phyloP scores from a whole-genome alignment of 2,888 invertebrate species.

The Sylvicola fuscatus region DNA sequence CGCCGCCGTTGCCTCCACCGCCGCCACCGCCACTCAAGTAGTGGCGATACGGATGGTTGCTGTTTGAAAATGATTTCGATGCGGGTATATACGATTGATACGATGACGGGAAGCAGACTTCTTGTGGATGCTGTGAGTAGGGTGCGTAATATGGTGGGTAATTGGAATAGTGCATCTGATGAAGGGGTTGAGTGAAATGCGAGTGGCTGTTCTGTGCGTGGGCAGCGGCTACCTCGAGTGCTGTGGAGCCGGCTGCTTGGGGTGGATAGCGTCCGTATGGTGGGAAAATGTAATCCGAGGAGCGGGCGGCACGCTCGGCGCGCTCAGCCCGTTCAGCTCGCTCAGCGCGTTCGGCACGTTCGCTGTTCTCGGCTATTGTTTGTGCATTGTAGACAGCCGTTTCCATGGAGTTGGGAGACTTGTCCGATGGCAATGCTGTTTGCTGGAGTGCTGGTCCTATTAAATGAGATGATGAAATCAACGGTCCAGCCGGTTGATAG shows the following conservation, averaged over 20 bases:
- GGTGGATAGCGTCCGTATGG: too few relatives aligned
- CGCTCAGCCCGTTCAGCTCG: too few relatives aligned
- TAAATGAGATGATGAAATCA: slow-evolving; percentile 46
- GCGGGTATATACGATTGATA: slow-evolving; percentile 30
- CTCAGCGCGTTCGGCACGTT: too few relatives aligned
- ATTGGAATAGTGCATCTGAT: slow-evolving; percentile 26
- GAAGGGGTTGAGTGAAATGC: slow-evolving; percentile 19
- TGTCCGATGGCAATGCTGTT: too few relatives aligned
- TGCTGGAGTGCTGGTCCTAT: slow-evolving; percentile 18
- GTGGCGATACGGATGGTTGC: slow-evolving; percentile 14
- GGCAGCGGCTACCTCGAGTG: slow-evolving; percentile 12
- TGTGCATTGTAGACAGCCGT: too few relatives aligned
- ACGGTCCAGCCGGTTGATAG: slow-evolving; percentile 81
- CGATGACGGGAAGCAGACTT: slow-evolving; percentile 28
- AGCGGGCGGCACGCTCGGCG: too few relatives aligned
- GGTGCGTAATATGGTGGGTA: slow-evolving; percentile 24
- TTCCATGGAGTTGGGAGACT: too few relatives aligned
- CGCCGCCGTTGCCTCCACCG: slow-evolving; percentile 10
- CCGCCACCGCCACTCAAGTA: slow-evolving; percentile 13
- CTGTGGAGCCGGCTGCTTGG: neutral
- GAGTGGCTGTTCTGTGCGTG: neutral
- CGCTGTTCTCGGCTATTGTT: too few relatives aligned
- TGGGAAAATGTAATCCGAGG: too few relatives aligned
- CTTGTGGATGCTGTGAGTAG: slow-evolving; percentile 11
- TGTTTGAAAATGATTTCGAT: slow-evolving; percentile 1